Conservation (phyloP, 2,113 vertebrate genomes). For the Diadophis punctatus region DNA sequence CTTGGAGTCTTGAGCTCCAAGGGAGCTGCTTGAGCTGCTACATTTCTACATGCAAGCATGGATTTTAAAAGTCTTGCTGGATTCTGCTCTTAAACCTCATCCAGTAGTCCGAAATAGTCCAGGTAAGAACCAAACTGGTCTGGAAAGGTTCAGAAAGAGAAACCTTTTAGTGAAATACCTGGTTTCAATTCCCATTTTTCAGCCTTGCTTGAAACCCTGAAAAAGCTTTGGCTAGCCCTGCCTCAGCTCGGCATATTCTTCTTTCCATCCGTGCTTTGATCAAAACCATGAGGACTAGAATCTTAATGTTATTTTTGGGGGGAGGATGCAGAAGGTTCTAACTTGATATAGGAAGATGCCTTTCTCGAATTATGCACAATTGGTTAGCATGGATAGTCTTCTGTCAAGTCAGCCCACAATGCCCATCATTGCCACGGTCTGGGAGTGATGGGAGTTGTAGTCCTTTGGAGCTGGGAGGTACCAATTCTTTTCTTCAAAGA, state of each 20-base stretch:
- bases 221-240: not conserved
- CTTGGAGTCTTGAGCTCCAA: too few relatives aligned
- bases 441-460: not conserved
- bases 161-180: not conserved
- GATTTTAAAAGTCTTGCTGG: not conserved
- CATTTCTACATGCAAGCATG: not conserved
- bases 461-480: not conserved
- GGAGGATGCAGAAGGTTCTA: not conserved
- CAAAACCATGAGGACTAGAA: not conserved
- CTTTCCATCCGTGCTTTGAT: not conserved
- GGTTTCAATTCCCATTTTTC: not conserved
- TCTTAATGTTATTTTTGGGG: not conserved
- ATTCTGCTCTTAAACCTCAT: not conserved
- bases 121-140: not conserved
- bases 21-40: not conserved
- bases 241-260: not conserved
- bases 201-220: not conserved
- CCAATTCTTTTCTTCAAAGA: not conserved
- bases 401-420: not conserved
- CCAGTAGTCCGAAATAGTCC: not conserved
- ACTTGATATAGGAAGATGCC: not conserved
- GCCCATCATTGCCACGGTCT: not conserved
- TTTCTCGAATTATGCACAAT: not conserved
- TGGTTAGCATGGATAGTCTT: not conserved
- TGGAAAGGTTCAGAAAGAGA: too few relatives aligned